Percentiles rank a stretch among this genome's conserved stretches.
Conservation (phyloP, 2,797 vertebrate genomes). For the Menidia menidia region DNA sequence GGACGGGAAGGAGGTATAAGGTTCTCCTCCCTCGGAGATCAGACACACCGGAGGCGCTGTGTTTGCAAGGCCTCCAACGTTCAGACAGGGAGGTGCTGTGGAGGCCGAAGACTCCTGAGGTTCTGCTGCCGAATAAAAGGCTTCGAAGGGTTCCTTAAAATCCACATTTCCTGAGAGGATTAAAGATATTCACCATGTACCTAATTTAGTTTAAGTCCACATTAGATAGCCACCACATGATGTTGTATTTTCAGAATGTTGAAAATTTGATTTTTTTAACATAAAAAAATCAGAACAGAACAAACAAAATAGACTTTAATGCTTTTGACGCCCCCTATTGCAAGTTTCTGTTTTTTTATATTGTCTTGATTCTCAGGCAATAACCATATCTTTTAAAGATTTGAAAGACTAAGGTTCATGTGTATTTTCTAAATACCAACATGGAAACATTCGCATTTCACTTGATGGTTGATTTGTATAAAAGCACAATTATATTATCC, state of each 20-base stretch:
- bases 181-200: constrained; percentile 2
- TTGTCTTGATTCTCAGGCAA: constrained; percentile 2
- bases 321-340: no score
- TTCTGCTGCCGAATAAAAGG: constrained; percentile 4
- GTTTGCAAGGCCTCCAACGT: constrained; percentile 43
- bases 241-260: neutral
- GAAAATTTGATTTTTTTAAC: neutral
- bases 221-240: neutral
- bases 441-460: constrained; percentile 30
- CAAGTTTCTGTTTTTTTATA: no score
- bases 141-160: neutral
- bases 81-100: constrained; percentile 30
- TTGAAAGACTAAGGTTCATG: neutral
- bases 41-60: constrained; percentile 49
- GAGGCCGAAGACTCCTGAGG: constrained; percentile 12
- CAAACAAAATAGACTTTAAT: neutral
- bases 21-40: constrained; percentile 63
- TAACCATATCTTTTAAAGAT: neutral
- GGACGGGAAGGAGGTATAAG: constrained; percentile 55
- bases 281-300: neutral
- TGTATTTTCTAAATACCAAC: neutral
- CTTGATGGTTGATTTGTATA: constrained; percentile 67
- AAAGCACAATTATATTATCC: constrained; percentile 23
- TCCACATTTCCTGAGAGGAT: neutral
- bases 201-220: constrained; percentile 25